These are phyloP conservation scores for Antitype chi DNA, from an alignment of 2,888 invertebrate genomes.

Conservation along the genomic window DNA sequence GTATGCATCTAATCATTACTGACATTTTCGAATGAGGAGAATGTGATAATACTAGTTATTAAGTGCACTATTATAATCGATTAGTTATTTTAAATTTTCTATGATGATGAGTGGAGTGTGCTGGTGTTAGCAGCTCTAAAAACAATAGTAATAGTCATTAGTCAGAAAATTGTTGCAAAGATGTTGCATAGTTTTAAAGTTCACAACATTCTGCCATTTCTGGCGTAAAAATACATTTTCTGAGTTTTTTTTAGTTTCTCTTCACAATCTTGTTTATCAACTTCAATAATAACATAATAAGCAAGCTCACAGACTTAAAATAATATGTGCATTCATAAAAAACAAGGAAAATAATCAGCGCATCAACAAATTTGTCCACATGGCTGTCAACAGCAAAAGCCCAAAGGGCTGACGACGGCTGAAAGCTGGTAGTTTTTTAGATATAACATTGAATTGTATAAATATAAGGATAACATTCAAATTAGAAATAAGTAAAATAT, in stretches of 20 bases:
- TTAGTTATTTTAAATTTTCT: conserved; percentile 39
- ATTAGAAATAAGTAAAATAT: not conserved
- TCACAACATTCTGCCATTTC: too few relatives aligned
- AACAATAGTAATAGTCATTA: not conserved
- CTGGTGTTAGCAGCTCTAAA: not conserved
- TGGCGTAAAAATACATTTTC: not conserved
- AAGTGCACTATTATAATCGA: conserved; percentile 20
- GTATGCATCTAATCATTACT: conserved; percentile 55
- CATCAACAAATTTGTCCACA: too few relatives aligned
- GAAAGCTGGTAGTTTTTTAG: too few relatives aligned
- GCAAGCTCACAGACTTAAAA: too few relatives aligned
- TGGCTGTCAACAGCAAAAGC: too few relatives aligned
- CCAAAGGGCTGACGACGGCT: too few relatives aligned
- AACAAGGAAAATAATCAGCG: too few relatives aligned
- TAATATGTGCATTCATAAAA: too few relatives aligned
- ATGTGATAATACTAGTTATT: conserved; percentile 45
- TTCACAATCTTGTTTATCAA: too few relatives aligned
- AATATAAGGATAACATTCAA: too few relatives aligned
- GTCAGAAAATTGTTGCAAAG: not conserved
- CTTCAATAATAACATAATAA: too few relatives aligned
- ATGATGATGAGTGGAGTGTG: not conserved
- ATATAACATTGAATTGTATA: too few relatives aligned
- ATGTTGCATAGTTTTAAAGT: not conserved
- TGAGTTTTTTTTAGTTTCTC: not conserved
- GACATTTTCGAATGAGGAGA: conserved; percentile 57